A percentile compares a stretch with the other conserved stretches of the same genome.
Conservation (phyloP, 1,140 invertebrate genomes). For the Diachasma alloeum region DNA sequence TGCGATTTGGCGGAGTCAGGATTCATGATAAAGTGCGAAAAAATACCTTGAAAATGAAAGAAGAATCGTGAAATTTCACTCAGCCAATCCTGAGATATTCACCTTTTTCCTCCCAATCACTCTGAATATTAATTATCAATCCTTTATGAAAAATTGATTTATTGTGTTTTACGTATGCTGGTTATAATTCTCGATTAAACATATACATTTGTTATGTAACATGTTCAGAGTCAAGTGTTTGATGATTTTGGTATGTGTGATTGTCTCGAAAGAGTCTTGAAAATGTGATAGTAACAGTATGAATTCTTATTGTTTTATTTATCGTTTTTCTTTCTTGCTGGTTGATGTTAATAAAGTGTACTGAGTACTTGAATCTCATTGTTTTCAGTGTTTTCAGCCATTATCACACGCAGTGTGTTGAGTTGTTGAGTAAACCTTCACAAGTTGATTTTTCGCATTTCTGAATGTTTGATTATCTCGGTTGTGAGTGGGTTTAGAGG, state of each 20-base stretch:
- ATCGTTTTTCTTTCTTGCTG: neutral
- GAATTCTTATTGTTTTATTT: neutral
- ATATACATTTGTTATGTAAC: neutral
- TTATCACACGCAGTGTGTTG: too few species aligned
- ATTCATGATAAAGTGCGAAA: too few species aligned
- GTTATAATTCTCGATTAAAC: neutral
- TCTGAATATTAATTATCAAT: neutral
- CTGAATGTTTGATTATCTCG: too few species aligned
- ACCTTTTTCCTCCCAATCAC: neutral
- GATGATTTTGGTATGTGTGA: neutral
- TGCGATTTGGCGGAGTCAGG: too few species aligned
- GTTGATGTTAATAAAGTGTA: neutral
- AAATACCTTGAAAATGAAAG: too few species aligned
- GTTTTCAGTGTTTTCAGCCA: neutral
- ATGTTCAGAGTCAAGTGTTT: neutral
- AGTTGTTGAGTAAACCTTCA: too few species aligned
- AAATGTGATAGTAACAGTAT: constrained; percentile 6
- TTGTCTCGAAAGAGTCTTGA: neutral
- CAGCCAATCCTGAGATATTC: too few species aligned
- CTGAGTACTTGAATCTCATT: neutral
- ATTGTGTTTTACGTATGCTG: neutral
- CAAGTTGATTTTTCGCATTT: too few species aligned
- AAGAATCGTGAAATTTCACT: too few species aligned
- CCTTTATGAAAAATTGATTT: neutral
- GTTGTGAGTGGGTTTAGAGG: too few species aligned